A percentile compares a stretch with the other conserved stretches of the same genome.
Conservation (phyloP, 2,113 vertebrate species). For the Dissostichus mawsoni region DNA sequence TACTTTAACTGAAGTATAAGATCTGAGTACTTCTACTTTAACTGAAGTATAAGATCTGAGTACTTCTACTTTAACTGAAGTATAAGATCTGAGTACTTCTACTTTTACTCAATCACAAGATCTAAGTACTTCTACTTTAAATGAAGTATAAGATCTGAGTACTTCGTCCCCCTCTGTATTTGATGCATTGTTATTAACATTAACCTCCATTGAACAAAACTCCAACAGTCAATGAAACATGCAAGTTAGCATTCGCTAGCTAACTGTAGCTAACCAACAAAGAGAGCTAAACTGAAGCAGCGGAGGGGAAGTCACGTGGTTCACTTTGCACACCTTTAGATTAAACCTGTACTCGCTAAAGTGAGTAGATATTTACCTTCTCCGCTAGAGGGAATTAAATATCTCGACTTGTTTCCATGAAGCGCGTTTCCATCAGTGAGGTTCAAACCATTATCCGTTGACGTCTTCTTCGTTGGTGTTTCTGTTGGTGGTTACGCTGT, state of each 20-base stretch:
- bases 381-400: not conserved
- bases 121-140: no score
- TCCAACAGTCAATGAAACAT: not conserved
- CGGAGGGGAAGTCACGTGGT: not conserved
- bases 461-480: slow-evolving; percentile 59
- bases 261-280: not conserved
- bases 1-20: no score
- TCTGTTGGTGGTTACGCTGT: rapidly evolving
- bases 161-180: no score
- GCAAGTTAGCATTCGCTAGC: slow-evolving; percentile 5
- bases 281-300: not conserved
- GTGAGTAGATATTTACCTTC: slow-evolving; percentile 22
- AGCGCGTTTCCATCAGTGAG: slow-evolving; percentile 50
- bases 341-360: rapidly evolving
- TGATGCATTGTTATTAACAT: no score
- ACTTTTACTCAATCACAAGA: no score
- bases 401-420: not conserved
- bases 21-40: no score
- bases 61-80: no score
- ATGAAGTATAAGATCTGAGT: no score
- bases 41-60: no score
- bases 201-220: no score
- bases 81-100: no score
- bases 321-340: not conserved
- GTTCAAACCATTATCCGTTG: slow-evolving; percentile 3